A percentile compares a stretch with the other conserved stretches of the same genome.
Conservation (phyloP, 2,797 vertebrate genomes). For the Myotis planiceps region DNA sequence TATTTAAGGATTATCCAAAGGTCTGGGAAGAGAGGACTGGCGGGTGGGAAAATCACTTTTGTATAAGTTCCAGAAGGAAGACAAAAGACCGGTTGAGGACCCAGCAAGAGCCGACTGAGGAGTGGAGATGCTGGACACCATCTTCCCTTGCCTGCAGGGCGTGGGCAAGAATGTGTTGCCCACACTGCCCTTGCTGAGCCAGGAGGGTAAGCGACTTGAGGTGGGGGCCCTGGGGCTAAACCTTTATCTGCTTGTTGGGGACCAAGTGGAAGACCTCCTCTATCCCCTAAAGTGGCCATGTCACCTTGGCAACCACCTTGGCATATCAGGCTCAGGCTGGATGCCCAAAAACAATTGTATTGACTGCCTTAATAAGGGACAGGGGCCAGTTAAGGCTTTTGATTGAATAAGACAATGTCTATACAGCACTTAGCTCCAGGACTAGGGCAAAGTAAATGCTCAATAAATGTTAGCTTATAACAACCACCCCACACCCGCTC, state of each 20-base stretch:
- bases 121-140: constrained; percentile 84
- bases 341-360: not conserved
- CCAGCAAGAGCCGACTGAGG: not conserved
- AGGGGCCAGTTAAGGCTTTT: not conserved
- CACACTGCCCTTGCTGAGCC: constrained; percentile 83
- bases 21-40: not conserved
- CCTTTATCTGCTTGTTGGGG: not conserved
- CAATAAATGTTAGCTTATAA: not conserved
- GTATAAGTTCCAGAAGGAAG: not conserved
- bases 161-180: constrained; percentile 74
- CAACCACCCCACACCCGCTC: not conserved
- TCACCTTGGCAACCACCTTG: not conserved
- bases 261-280: not conserved
- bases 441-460: not conserved
- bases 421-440: not conserved
- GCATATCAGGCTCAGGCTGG: not conserved
- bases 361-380: not conserved
- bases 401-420: not conserved
- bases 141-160: constrained; percentile 73
- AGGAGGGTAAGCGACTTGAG: constrained; percentile 81
- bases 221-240: not conserved
- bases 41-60: not conserved
- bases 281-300: not conserved
- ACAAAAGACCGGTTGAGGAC: not conserved
- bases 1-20: not conserved